Percentiles rank a stretch among this genome's conserved stretches.
Evolutionary conservation across 2,888 invertebrate genomes (phyloP).

Genomic region (Andrena flavipes): DNA sequence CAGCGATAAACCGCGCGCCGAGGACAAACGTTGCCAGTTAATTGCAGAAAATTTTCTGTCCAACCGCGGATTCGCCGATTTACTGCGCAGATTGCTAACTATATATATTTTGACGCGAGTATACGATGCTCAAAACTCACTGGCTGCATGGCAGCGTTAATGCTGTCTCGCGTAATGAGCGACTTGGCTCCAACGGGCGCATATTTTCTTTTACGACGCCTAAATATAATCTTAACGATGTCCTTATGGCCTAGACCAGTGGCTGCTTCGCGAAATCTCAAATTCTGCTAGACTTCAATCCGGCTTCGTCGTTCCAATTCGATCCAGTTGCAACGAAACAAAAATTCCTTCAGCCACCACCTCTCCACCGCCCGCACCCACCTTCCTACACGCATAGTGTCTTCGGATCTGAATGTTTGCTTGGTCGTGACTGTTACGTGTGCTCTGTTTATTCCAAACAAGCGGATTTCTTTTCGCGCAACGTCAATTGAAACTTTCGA

Average conservation of each 20-base stretch:
- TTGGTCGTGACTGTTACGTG: conserved; percentile 4
- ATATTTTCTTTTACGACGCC: conserved; percentile 84
- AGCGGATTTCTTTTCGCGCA: neutral
- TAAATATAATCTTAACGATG: conserved; percentile 84
- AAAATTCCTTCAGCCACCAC: conserved; percentile 14
- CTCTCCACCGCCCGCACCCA: neutral
- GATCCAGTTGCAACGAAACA: conserved; percentile 15
- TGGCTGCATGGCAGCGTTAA: conserved; percentile 76
- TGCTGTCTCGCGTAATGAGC: conserved; percentile 84
- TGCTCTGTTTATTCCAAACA: conserved; percentile 7
- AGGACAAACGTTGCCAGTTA: conserved; percentile 33
- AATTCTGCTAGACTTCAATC: conserved; percentile 59
- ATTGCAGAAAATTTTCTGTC: conserved; percentile 56
- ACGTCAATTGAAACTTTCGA: neutral
- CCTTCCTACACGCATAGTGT: neutral
- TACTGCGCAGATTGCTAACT: conserved; percentile 58
- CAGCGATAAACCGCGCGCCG: conserved; percentile 36
- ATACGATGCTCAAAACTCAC: conserved; percentile 63
- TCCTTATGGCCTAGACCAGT: conserved; percentile 78
- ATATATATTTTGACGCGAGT: conserved; percentile 68
- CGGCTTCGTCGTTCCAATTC: conserved; percentile 19
- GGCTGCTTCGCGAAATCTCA: conserved; percentile 69
- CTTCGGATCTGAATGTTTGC: conserved; percentile 13
- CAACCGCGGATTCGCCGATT: conserved; percentile 50
- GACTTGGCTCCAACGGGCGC: conserved; percentile 83